These are phyloP conservation scores for Cygnus olor DNA, from an alignment of 2,797 vertebrate species.

Conservation along the genomic window DNA sequence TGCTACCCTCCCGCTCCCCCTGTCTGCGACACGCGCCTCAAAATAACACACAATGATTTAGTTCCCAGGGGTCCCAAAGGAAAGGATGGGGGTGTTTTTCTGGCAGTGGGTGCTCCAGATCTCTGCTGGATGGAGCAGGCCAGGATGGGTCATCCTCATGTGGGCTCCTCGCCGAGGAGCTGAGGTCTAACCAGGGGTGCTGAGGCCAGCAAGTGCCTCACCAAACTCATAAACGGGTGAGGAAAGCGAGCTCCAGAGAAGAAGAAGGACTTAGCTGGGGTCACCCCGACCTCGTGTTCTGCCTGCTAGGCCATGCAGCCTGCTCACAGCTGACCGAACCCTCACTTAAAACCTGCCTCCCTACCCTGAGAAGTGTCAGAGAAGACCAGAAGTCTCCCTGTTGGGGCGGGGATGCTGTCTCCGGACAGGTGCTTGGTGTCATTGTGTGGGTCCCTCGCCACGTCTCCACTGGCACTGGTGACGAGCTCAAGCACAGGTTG, in stretches of 20 bases:
- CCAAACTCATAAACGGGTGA: background rate
- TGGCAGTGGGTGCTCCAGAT: background rate
- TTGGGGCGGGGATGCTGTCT: background rate
- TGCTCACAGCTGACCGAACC: background rate
- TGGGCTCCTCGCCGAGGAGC: background rate
- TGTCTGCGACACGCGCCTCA: background rate
- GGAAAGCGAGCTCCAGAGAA: background rate
- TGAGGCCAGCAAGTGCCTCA: background rate
- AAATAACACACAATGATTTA: background rate
- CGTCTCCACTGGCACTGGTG: background rate
- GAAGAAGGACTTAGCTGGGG: background rate
- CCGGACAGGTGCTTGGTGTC: accelerated
- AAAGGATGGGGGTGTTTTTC: background rate
- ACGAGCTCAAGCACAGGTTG: accelerated
- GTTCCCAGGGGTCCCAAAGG: background rate
- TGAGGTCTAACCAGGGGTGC: background rate
- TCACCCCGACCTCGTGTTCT: background rate
- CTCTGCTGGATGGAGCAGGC: background rate
- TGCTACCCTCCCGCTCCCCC: background rate
- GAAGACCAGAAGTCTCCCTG: background rate
- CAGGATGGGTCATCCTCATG: background rate
- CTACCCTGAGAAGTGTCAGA: accelerated
- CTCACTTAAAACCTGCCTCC: background rate
- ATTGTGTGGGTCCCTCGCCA: background rate
- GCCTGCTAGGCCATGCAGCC: background rate